phyloP scores from a whole-genome alignment of 2,888 invertebrate genomes.

The Drosophila macrospina region DNA sequence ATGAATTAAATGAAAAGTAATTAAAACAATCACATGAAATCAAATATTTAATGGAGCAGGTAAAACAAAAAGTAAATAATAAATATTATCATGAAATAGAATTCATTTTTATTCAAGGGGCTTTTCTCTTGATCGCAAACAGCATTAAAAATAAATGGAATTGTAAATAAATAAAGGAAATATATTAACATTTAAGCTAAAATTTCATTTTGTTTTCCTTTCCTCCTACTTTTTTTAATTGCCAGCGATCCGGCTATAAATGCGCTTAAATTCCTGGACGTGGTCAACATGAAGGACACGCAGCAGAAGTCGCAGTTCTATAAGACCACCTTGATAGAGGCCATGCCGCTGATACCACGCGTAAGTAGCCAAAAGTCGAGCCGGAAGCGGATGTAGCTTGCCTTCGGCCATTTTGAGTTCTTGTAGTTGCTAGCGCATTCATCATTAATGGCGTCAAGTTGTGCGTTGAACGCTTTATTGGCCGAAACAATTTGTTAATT shows the following conservation, averaged over 20 bases:
- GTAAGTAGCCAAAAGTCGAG: constrained; percentile 86
- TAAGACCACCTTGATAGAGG: constrained; percentile 93
- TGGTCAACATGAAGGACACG: constrained; percentile 96
- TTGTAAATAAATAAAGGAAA: not conserved
- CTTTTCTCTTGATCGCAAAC: not conserved
- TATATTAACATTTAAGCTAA: not conserved
- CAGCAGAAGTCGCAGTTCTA: constrained; percentile 96
- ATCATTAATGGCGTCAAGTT: constrained; percentile 70
- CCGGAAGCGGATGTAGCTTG: constrained; percentile 54
- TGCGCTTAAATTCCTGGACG: constrained; percentile 96
- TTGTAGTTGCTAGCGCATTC: constrained; percentile 48
- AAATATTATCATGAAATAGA: not conserved
- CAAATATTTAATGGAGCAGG: not conserved
- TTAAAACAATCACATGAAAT: not conserved
- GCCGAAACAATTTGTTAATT: constrained; percentile 72
- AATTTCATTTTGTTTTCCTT: constrained; percentile 32
- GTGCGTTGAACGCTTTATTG: constrained; percentile 54
- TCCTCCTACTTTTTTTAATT: constrained; percentile 31
- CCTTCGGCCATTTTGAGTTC: constrained; percentile 27
- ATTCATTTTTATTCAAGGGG: too few species aligned
- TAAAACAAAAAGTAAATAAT: not conserved
- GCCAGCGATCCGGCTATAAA: constrained; percentile 94
- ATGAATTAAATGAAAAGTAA: not conserved
- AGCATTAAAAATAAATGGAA: not conserved
- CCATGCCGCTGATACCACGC: constrained; percentile 94